Evolutionary conservation across 2,113 vertebrate genomes (phyloP).

Genomic region (Mola mola): DNA sequence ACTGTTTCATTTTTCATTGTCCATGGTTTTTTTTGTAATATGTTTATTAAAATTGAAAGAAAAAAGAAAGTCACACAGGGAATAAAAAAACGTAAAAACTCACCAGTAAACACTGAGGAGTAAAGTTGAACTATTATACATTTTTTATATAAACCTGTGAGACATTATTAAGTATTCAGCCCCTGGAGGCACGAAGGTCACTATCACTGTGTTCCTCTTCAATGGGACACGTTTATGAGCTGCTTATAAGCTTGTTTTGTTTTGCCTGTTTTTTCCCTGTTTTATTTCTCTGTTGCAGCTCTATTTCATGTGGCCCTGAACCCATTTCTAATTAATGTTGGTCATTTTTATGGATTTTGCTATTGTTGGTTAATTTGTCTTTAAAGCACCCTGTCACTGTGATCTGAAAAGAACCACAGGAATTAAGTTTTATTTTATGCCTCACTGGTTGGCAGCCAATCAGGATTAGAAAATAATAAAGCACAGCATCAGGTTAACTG

Average conservation of each 20-base stretch:
- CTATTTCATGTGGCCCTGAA: slow-evolving; percentile 39
- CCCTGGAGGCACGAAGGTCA: not conserved
- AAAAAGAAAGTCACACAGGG: no score
- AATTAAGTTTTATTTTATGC: slow-evolving; percentile 46
- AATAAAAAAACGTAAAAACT: no score
- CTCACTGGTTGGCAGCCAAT: slow-evolving; percentile 35
- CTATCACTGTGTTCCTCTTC: not conserved
- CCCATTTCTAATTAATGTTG: slow-evolving; percentile 46
- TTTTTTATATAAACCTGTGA: not conserved
- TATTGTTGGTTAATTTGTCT: slow-evolving; percentile 40
- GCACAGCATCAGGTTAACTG: slow-evolving; percentile 16
- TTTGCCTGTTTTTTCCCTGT: slow-evolving; percentile 28
- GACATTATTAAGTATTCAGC: not conserved
- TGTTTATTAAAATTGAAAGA: no score
- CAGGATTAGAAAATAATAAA: slow-evolving; percentile 21
- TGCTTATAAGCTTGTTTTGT: slow-evolving; percentile 34
- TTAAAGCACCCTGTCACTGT: slow-evolving; percentile 21
- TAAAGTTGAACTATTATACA: not conserved
- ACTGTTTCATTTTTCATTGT: no score
- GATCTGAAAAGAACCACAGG: slow-evolving; percentile 25
- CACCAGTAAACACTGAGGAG: no score
- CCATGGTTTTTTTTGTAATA: no score
- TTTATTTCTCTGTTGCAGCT: slow-evolving; percentile 17
- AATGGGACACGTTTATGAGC: slow-evolving; percentile 12
- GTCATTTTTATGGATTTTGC: slow-evolving; percentile 48